phyloP scores from a whole-genome alignment of 2,797 vertebrate species.

The Neomorphus geoffroyi region DNA sequence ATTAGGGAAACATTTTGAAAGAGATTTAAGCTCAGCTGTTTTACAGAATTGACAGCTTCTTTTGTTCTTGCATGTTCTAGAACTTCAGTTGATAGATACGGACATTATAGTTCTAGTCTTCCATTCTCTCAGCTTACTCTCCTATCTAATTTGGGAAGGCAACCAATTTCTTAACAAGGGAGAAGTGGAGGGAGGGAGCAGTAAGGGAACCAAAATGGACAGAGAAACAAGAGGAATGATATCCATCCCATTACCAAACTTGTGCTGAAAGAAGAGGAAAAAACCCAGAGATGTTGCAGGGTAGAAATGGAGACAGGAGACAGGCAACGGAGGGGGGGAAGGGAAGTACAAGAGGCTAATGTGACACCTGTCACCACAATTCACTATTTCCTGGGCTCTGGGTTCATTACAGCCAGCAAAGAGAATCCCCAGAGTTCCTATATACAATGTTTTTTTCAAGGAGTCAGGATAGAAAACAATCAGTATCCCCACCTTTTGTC shows the following conservation, averaged over 20 bases:
- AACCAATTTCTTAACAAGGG: neutral
- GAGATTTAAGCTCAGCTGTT: neutral
- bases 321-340: conserved; percentile 28
- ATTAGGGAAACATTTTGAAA: neutral
- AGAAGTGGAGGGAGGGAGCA: conserved; percentile 53
- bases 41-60: neutral
- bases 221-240: conserved; percentile 42
- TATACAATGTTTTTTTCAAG: conserved; percentile 55
- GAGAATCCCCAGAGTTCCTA: conserved; percentile 48
- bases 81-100: neutral
- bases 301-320: conserved; percentile 48
- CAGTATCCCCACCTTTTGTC: conserved; percentile 68
- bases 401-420: conserved; percentile 9
- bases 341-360: conserved; percentile 19
- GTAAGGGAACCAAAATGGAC: conserved; percentile 39
- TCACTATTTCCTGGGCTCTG: conserved; percentile 57
- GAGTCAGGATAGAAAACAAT: conserved; percentile 66
- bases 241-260: conserved; percentile 54
- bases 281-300: conserved; percentile 32
- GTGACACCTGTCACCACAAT: conserved; percentile 38
- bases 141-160: neutral
- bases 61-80: neutral
- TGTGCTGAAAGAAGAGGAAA: conserved; percentile 62
- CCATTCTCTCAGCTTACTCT: neutral
- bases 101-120: neutral